Evolutionary conservation across 2,113 vertebrate genomes (phyloP).

Genomic region (Phyllostomus discolor): DNA sequence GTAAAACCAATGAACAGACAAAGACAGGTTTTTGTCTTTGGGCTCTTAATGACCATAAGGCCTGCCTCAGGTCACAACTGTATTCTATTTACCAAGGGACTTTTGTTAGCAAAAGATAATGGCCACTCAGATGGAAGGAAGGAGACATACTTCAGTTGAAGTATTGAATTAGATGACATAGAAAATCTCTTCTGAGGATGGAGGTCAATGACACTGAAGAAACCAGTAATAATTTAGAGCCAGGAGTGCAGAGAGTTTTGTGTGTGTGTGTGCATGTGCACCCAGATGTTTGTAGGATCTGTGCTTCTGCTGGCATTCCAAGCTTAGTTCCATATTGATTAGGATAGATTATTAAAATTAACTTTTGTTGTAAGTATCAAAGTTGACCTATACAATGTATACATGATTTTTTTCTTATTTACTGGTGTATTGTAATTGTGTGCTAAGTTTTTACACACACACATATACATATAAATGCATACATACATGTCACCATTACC

Average conservation of each 20-base stretch:
- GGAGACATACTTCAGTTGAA: not conserved
- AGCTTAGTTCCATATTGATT: not conserved
- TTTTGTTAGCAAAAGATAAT: slow-evolving; percentile 13
- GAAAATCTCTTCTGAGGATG: slow-evolving; percentile 36
- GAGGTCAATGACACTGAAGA: slow-evolving; percentile 26
- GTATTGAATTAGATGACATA: slow-evolving; percentile 2
- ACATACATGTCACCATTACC: not conserved
- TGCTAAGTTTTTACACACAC: not conserved
- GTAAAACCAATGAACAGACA: not conserved
- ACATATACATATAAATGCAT: accelerated
- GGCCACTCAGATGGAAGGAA: not conserved
- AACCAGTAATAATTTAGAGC: slow-evolving; percentile 36
- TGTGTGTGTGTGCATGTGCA: not conserved
- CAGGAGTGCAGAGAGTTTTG: not conserved
- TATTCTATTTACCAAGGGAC: not conserved
- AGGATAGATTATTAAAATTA: not conserved
- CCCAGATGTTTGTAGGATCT: not conserved
- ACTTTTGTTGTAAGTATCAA: not conserved
- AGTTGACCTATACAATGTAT: not conserved
- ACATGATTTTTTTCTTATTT: not conserved
- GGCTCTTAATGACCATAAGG: not conserved
- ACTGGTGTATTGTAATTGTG: not conserved
- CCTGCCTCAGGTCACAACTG: not conserved
- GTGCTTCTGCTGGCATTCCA: not conserved
- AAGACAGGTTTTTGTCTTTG: not conserved